Conservation (phyloP, 2,888 invertebrate species). For the Melanotus villosus region DNA sequence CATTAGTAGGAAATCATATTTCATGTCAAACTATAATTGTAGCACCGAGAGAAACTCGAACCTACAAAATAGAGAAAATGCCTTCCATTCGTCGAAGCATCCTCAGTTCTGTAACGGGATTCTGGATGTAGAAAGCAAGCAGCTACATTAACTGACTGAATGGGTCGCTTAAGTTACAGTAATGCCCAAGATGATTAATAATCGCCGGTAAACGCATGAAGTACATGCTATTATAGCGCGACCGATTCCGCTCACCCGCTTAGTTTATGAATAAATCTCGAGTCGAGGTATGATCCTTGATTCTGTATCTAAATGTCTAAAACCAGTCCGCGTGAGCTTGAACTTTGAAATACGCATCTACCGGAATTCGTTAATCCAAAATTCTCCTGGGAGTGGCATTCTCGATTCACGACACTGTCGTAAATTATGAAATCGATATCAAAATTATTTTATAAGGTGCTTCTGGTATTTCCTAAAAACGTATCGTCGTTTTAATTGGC, state of each 20-base stretch:
- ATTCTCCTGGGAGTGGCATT: neutral
- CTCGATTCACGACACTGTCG: neutral
- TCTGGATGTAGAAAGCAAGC: constrained; percentile 2
- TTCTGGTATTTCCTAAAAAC: too few relatives aligned
- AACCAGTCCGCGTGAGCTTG: neutral
- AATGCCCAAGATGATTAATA: constrained; percentile 23
- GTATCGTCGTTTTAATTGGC: too few relatives aligned
- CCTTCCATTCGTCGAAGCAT: neutral
- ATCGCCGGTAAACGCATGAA: constrained; percentile 21
- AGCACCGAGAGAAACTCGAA: neutral
- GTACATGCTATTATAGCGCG: constrained; percentile 17
- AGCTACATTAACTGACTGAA: constrained; percentile 18
- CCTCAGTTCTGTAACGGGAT: neutral
- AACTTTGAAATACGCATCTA: constrained; percentile 3
- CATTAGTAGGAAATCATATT: constrained; percentile 13
- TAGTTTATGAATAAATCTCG: constrained; percentile 15
- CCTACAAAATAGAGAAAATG: neutral
- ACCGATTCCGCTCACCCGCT: constrained; percentile 17
- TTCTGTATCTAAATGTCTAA: constrained; percentile 15
- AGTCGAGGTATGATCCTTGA: neutral
- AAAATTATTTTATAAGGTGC: too few relatives aligned
- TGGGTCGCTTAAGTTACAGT: constrained; percentile 17
- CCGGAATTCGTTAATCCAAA: constrained; percentile 6
- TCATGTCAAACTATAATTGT: neutral
- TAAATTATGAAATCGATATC: neutral